A percentile compares a stretch with the other conserved stretches of the same genome.
Conservation (phyloP, 2,797 vertebrate species). For the Eptatretus atami region DNA sequence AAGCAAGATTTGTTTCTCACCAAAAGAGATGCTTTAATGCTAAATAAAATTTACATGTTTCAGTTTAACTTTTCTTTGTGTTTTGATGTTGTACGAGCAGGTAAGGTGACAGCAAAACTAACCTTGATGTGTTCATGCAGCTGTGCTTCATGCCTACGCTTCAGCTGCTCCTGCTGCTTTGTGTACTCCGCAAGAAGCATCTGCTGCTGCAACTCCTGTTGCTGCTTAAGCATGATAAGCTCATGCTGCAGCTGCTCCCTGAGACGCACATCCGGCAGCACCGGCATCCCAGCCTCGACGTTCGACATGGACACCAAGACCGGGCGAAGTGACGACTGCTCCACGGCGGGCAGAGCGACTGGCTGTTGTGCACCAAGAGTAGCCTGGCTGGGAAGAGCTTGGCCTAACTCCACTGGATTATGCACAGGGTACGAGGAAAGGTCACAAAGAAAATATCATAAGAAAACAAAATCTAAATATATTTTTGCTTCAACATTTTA, state of each 20-base stretch:
- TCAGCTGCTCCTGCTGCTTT: conserved; percentile 75
- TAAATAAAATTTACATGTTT: too few species aligned
- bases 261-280: conserved; percentile 25
- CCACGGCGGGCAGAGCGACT: too few species aligned
- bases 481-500: too few species aligned
- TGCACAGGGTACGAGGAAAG: neutral
- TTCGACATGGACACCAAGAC: neutral
- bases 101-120: conserved; percentile 9
- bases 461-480: too few species aligned
- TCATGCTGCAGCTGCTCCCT: conserved; percentile 78
- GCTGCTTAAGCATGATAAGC: conserved; percentile 53
- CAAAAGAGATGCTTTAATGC: too few species aligned
- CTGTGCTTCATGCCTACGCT: conserved; percentile 63
- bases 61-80: too few species aligned
- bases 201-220: conserved; percentile 81
- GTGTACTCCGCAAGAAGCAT: conserved; percentile 82
- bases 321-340: neutral
- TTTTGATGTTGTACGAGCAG: neutral
- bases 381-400: conserved; percentile 1
- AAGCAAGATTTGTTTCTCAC: too few species aligned
- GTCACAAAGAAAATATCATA: neutral
- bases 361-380: neutral
- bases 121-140: conserved; percentile 83
- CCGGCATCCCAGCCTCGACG: conserved; percentile 9
- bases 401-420: neutral